Conservation (phyloP, 92 coral and sea anemone genomes). For the Galaxea fascicularis region DNA sequence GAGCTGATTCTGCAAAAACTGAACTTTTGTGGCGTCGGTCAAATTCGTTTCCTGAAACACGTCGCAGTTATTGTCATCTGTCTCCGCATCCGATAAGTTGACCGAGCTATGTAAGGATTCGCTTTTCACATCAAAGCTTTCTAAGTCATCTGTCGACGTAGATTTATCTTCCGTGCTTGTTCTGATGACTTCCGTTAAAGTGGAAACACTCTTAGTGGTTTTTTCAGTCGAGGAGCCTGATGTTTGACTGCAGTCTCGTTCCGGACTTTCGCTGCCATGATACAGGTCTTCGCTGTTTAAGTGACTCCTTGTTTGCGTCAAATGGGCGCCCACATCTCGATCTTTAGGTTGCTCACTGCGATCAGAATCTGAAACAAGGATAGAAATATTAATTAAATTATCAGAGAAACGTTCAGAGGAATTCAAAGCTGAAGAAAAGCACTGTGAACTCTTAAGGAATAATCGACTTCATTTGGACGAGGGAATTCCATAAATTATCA, state of each 20-base stretch:
- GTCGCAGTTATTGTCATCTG: slow-evolving; percentile 4
- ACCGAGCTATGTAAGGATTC: slow-evolving; percentile 69
- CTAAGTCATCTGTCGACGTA: slow-evolving; percentile 85
- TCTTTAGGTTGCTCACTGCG: slow-evolving; percentile 28
- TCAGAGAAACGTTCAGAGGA: no score
- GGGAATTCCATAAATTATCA: no score
- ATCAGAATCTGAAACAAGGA: slow-evolving; percentile 60
- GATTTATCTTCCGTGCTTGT: slow-evolving; percentile 64
- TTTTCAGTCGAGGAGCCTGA: slow-evolving; percentile 7
- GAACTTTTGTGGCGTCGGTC: slow-evolving; percentile 82
- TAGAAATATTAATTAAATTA: no score
- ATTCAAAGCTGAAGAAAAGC: no score
- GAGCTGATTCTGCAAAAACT: slow-evolving; percentile 73
- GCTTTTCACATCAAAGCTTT: slow-evolving; percentile 21
- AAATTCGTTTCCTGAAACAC: slow-evolving; percentile 59
- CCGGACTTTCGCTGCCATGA: background rate
- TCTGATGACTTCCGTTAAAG: slow-evolving; percentile 79
- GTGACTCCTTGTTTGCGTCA: background rate
- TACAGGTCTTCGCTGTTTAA: background rate
- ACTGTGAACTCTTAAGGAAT: no score
- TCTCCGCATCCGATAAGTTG: slow-evolving; percentile 36
- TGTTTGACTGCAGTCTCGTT: slow-evolving; percentile 32
- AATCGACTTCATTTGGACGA: no score
- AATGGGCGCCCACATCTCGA: background rate
- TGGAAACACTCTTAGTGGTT: slow-evolving; percentile 62